Percentiles rank a stretch among this genome's conserved stretches.
Evolutionary conservation across 2,888 invertebrate species (phyloP).

Genomic region (Elmis aenea): DNA sequence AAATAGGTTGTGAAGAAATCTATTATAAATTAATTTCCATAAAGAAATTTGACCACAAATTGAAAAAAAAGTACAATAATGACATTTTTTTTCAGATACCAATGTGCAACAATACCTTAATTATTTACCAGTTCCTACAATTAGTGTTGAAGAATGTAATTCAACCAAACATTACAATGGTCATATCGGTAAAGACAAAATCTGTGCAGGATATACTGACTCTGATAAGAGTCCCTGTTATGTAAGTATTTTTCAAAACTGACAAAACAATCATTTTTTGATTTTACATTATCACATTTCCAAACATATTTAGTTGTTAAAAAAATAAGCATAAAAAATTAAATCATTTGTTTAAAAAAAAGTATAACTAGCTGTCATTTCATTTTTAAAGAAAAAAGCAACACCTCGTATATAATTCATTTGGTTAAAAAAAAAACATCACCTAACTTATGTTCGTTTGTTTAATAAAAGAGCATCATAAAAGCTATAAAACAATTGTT

Average conservation of each 20-base stretch:
- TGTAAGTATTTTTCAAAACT: slow-evolving; percentile 45
- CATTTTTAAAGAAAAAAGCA: no score
- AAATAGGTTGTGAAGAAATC: slow-evolving; percentile 1
- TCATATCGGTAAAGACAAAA: slow-evolving; percentile 51
- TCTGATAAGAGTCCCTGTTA: slow-evolving; percentile 55
- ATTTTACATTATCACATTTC: no score
- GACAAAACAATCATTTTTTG: background rate
- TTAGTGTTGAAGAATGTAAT: slow-evolving; percentile 54
- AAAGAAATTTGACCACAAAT: background rate
- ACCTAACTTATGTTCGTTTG: no score
- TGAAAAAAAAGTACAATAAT: background rate
- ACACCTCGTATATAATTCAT: no score
- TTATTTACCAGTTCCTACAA: slow-evolving; percentile 53
- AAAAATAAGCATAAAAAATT: no score
- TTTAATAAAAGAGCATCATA: no score
- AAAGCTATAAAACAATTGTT: no score
- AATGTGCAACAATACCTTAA: slow-evolving; percentile 50
- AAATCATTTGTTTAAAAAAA: no score
- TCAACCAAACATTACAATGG: slow-evolving; percentile 59
- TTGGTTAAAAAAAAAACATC: no score
- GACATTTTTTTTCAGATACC: slow-evolving; percentile 39
- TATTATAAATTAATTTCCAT: slow-evolving; percentile 3
- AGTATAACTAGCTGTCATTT: no score
- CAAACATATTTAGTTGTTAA: no score
- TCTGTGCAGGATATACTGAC: slow-evolving; percentile 57